Base-by-base conservation (phyloP, 23 tunicate species). In the Halocynthia aurantium region DNA sequence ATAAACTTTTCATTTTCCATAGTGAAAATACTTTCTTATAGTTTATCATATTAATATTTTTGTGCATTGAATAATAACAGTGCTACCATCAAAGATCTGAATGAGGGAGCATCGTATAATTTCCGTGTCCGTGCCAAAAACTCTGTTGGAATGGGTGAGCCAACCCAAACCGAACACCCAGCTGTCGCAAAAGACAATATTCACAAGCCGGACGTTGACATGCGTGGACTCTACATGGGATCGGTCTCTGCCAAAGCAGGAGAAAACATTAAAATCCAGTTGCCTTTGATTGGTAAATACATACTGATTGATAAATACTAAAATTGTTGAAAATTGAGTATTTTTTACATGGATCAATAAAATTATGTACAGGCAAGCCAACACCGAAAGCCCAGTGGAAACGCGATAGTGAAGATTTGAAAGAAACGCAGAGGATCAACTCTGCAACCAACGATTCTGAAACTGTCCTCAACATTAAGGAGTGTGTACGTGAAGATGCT, bases 61-160 rank as follows among this genome's bases (percentile, higher is more conserved):
- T 31, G 44, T 31, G 44, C 44, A 31, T 31, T 31, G 44, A 31
- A 31, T 31, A 1, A n/a, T 74, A 13, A n/a, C 56, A 81, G 73
- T 52, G 80, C 80, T 50, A 77, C 83, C 11, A 68, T 87, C 12
- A 84, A 82, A 15, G 76, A 82, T 53, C 74, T 94, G 7, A 81
- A 80, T 67, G 95, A 94, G 71, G 93, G 93, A 52, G 84, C 80
- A 50, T 76, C 75, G 11, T 94, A 94, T 52, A 40, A 62, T 15
- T 94, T 94, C 89, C 95, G 91, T 49, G 91, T 94, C 6, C 50
- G 61, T 8, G 99, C 99, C 18, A 73, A 57, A 54, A 94, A 94
- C 74, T 85, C 87, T 8, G 51, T 76, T 44, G 99, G 99, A 62
- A 0, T 81, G 54, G 84, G 99, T 61, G 76, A 81, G 67, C 79